Evolutionary conservation across 2,113 vertebrate species (phyloP), one percentile per base, ranked within the genome.

Genomic region (Ardeotis arabs): DNA sequence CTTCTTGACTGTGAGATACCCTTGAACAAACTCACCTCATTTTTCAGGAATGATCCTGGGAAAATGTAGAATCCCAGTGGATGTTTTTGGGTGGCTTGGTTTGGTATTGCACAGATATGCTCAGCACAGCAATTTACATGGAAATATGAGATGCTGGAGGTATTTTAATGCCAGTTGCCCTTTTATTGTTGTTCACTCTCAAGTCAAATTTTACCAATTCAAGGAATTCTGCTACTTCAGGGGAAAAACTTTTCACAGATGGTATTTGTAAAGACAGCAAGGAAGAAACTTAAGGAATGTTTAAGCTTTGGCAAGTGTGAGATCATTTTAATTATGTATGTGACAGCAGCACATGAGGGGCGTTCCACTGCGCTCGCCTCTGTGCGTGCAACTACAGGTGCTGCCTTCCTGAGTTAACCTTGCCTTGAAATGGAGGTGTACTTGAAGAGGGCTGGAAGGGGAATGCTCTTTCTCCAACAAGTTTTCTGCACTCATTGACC

Each of bases 271-370:
- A 80, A 83, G 29, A 44, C 4, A 64, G 2, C 12, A 39, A 59
- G 45, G 17, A 76, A 75, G 29, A 85, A 73, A 73, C 28, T 8
- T 39, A 47, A 85, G 52, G 37, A 47, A 41, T 45, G 10, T 33
- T 90, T 72, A 63, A 59, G 18, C 35, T 83, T 39, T 68, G n/a
- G 23, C 15, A 69, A 14, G 72, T 33, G 16, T 18, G 18, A 64
- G 12, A 15, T 69, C 5, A 25, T 88, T 82, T 67, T 59, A 37
- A 62, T 47, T 53, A 25, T 3, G 5, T 28, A 10, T 37, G 5
- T 44, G 33, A 56, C n/a, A 50, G 15, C 20, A 67, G 14, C 56
- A 63, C 0, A 0, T 37, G 75, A 78, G 22, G 18, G 12, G 20
- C 2, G 0, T 72, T 91, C 44, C 22, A 19, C 23, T 39, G 33